A percentile compares a stretch with the other conserved stretches of the same genome.
These are phyloP conservation scores for Epsilonema sp. DNA, from an alignment of 2,888 invertebrate genomes.

Conservation along the genomic window DNA sequence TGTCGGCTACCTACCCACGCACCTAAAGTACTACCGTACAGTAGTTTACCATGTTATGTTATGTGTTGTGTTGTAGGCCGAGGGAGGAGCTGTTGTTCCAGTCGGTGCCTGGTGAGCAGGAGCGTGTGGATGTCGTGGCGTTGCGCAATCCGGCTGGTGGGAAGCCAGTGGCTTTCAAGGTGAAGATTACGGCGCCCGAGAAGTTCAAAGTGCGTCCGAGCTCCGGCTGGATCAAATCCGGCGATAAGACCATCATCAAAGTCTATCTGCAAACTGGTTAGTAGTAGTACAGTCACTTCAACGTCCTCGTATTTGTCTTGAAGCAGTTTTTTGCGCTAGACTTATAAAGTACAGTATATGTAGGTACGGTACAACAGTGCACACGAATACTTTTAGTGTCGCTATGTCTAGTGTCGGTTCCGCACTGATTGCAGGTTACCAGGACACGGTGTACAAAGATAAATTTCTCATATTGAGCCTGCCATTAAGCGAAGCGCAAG, in stretches of 20 bases:
- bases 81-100: constrained; percentile 14
- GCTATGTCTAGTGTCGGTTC: too few relatives aligned
- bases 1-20: too few relatives aligned
- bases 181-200: constrained; percentile 84
- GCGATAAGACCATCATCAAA: constrained; percentile 33
- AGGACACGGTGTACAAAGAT: constrained; percentile 40
- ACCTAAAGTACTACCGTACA: too few relatives aligned
- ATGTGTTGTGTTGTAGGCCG: constrained; percentile 15
- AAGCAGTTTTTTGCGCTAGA: too few relatives aligned
- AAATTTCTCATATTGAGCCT: too few relatives aligned
- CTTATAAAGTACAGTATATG: too few relatives aligned
- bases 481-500: too few relatives aligned
- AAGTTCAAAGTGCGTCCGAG: constrained; percentile 81
- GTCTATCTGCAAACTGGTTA: constrained; percentile 38
- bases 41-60: too few relatives aligned
- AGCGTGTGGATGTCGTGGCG: constrained; percentile 15
- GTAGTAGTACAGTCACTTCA: too few relatives aligned
- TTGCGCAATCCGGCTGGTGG: constrained; percentile 14
- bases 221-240: constrained; percentile 50
- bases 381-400: too few relatives aligned
- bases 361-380: too few relatives aligned
- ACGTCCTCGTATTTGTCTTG: too few relatives aligned
- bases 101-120: constrained; percentile 14
- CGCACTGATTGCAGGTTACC: constrained; percentile 2
- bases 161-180: constrained; percentile 40